phyloP scores from a whole-genome alignment of 2,113 vertebrate species.

The Phylloscopus trochilus region DNA sequence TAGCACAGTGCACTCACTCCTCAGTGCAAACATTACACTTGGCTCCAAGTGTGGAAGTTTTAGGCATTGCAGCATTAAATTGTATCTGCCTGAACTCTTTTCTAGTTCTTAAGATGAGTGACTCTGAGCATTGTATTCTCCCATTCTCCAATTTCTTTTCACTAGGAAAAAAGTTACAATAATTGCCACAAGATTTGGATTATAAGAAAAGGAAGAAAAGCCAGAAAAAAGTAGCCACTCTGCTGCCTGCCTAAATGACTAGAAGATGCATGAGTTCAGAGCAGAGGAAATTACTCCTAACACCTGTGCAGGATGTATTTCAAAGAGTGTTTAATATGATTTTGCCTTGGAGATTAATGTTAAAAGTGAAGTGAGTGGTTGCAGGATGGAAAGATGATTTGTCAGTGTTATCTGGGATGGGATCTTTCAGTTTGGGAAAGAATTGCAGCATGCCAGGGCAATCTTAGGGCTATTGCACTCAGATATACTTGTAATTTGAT shows the following conservation, averaged over 20 bases:
- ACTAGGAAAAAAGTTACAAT: background rate
- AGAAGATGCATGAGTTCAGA: background rate
- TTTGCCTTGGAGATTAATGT: background rate
- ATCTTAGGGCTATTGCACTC: background rate
- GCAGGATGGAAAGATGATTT: background rate
- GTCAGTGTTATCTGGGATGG: background rate
- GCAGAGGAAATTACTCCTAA: background rate
- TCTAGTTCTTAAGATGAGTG: background rate
- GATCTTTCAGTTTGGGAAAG: background rate
- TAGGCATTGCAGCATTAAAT: background rate
- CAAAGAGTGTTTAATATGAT: background rate
- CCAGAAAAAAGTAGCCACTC: background rate
- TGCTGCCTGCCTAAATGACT: background rate
- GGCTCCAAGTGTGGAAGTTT: background rate
- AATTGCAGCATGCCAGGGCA: background rate
- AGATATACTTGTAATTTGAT: background rate
- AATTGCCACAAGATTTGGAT: background rate
- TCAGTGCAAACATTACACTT: background rate
- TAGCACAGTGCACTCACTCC: background rate
- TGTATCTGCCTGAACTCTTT: background rate
- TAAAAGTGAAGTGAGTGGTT: background rate
- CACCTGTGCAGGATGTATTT: slow-evolving; percentile 7
- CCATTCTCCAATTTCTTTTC: background rate
- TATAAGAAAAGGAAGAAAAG: background rate
- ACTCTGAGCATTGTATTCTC: background rate